These are phyloP conservation scores for Agrochola litura DNA, from an alignment of 2,888 invertebrate genomes.

Conservation along the genomic window DNA sequence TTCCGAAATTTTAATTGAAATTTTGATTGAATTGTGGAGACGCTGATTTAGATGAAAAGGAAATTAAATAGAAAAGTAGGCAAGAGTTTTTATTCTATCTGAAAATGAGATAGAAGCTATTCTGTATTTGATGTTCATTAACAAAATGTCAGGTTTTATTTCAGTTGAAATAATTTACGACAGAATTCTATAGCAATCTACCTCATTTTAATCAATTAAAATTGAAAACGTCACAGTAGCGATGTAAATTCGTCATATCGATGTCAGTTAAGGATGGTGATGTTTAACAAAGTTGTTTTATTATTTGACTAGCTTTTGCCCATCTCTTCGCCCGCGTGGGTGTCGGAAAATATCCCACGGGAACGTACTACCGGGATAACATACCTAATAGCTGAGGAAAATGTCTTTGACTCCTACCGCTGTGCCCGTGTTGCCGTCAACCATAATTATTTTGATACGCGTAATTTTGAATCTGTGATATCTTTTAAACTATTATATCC, in stretches of 20 bases:
- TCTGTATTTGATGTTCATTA: conserved; percentile 7
- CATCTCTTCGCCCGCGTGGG: too few relatives aligned
- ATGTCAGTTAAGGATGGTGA: background rate
- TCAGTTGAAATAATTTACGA: background rate
- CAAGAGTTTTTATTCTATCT: conserved; percentile 1
- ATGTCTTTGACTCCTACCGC: too few relatives aligned
- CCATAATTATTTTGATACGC: too few relatives aligned
- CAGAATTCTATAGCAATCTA: background rate
- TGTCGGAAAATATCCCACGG: too few relatives aligned
- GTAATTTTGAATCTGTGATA: too few relatives aligned
- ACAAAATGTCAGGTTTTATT: background rate
- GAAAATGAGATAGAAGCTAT: background rate
- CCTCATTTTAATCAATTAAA: background rate
- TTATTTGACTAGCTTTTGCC: background rate
- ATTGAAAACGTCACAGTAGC: background rate
- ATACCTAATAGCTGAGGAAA: too few relatives aligned
- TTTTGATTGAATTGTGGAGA: conserved; percentile 12
- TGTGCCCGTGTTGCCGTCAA: too few relatives aligned
- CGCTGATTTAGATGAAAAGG: conserved; percentile 13
- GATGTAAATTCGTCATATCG: background rate
- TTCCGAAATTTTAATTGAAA: conserved; percentile 17
- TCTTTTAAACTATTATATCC: too few relatives aligned
- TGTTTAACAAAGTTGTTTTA: background rate
- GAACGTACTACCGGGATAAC: too few relatives aligned
- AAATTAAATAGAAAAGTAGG: conserved; percentile 1